Base-by-base conservation (phyloP, 2,797 vertebrate species). In the Neopelma chrysocephalum region DNA sequence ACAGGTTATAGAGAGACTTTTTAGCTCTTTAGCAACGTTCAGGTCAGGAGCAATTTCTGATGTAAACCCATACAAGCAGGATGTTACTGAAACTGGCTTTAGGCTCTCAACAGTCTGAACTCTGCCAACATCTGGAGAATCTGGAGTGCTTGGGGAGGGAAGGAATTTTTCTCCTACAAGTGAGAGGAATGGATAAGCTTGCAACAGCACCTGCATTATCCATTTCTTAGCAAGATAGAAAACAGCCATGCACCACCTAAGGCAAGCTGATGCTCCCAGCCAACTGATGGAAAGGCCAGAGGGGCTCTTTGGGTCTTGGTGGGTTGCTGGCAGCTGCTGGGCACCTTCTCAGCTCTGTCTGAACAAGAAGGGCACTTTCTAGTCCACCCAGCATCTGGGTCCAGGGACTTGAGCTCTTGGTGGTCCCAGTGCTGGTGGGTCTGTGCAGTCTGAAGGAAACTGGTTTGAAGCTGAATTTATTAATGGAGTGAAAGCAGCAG, bases 41-140 rank as follows among this genome's bases (percentile, higher is more conserved):
- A 22, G 47, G 36, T 26, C 58, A 60, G 82, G 58, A 93, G 65
- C 79, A 58, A 65, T 83, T 91, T 92, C 83, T 90, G 34, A 17
- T 87, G 66, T 83, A 83, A 93, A 87, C 61, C 73, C 82, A 9
- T 91, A 61, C 43, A 78, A 73, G 58, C 32, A 61, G 80, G 91
- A 91, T 76, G 86, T 93, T 87, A 65, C 54, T 62, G 79, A 82
- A 94, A 76, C 80, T 79, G 73, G 70, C 43, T 83, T 68, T 73
- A 75, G 80, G 73, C 57, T 94, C 78, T 94, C 79, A 78, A 31
- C 66, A 81, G 62, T 27, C 76, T 76, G 66, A 91, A 51, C 82
- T 94, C 73, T 79, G 93, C 85, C 91, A 95, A 64, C 96, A 93
- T 94, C 95, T 96, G 95, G 93, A 93, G 77, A 94, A 90, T 94